phyloP scores from a whole-genome alignment of 2,797 vertebrate species.

The Pantherophis alleghaniensis region DNA sequence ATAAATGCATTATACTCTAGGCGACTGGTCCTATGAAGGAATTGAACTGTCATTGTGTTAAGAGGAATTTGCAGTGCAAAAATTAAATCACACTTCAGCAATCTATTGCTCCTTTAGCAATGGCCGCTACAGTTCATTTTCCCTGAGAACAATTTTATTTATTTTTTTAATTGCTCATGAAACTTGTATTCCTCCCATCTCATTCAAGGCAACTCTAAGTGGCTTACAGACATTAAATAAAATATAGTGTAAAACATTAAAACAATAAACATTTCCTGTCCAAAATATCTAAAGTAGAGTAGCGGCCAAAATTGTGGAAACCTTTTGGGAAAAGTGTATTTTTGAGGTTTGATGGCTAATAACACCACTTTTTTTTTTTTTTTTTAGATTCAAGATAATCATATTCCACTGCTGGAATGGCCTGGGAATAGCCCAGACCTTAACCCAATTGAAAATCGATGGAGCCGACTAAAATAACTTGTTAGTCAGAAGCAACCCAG shows the following conservation, averaged over 20 bases:
- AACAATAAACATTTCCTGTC: not conserved
- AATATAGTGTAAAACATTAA: not conserved
- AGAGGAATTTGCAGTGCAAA: not conserved
- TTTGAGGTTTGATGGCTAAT: no score
- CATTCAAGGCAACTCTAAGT: not conserved
- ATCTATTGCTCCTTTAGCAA: not conserved
- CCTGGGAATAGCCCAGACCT: no score
- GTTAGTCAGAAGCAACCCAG: no score
- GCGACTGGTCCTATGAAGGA: not conserved
- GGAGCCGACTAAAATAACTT: no score
- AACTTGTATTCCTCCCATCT: not conserved
- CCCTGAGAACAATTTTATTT: not conserved
- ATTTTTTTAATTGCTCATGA: not conserved
- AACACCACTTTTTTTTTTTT: no score
- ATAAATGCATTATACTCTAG: not conserved
- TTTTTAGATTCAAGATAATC: no score
- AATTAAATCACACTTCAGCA: not conserved
- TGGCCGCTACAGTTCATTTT: not conserved
- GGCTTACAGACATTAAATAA: not conserved
- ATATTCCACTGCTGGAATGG: no score
- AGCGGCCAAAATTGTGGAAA: no score
- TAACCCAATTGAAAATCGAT: no score
- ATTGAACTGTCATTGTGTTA: not conserved
- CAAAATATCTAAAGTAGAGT: not conserved
- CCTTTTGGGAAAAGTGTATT: no score